A percentile compares a stretch with the other conserved stretches of the same genome.
Evolutionary conservation across 1,140 invertebrate genomes (phyloP).

Genomic region (Centruroides vittatus): DNA sequence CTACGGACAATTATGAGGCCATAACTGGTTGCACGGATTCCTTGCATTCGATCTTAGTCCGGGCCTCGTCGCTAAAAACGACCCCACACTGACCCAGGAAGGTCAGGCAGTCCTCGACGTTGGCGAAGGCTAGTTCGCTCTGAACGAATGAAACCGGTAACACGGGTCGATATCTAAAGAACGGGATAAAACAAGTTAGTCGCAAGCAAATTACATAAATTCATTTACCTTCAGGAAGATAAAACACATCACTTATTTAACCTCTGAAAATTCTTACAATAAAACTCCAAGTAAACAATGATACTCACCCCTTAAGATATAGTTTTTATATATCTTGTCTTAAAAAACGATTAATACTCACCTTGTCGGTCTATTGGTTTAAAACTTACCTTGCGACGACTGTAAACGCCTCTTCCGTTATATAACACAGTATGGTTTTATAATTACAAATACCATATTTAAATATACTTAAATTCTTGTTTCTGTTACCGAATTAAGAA

Average conservation of each 20-base stretch:
- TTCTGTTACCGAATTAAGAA: too few relatives aligned
- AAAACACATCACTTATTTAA: background rate
- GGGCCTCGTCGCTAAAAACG: slow-evolving; percentile 48
- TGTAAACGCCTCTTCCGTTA: too few relatives aligned
- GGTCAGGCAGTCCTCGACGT: slow-evolving; percentile 60
- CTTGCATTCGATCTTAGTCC: slow-evolving; percentile 65
- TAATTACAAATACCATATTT: too few relatives aligned
- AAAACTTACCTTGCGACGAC: background rate
- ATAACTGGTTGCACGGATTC: slow-evolving; percentile 16
- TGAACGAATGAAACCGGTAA: slow-evolving; percentile 69
- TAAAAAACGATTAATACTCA: background rate
- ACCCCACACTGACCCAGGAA: slow-evolving; percentile 71
- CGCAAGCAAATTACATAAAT: slow-evolving; percentile 16
- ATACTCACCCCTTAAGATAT: slow-evolving; percentile 5
- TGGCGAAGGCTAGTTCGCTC: slow-evolving; percentile 72
- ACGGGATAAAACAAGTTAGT: slow-evolving; percentile 40
- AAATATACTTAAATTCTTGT: too few relatives aligned
- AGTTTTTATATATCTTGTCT: background rate
- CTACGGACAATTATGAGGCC: too few relatives aligned
- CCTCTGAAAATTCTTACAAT: background rate
- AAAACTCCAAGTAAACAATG: slow-evolving; percentile 14
- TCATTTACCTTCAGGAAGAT: background rate
- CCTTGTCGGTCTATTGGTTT: background rate
- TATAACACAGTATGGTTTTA: too few relatives aligned
- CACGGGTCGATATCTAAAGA: slow-evolving; percentile 75